A percentile compares a stretch with the other conserved stretches of the same genome.
Evolutionary conservation across 2,888 invertebrate genomes (phyloP).

Genomic region (Metallyticus violacea): DNA sequence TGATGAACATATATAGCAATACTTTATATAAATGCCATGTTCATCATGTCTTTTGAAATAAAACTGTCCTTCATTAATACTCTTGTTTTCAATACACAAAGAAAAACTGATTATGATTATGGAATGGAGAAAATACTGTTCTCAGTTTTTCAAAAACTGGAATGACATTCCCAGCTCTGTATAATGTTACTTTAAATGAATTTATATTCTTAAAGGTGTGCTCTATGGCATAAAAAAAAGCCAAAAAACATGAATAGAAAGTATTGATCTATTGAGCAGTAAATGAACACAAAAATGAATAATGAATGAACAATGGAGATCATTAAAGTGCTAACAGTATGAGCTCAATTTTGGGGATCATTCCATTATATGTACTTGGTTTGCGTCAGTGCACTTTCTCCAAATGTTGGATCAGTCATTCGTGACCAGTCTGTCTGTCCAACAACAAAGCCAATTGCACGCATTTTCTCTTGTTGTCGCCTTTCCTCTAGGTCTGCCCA

Average conservation of each 20-base stretch:
- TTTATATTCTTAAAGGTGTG: not conserved
- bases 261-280: not conserved
- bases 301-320: not conserved
- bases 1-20: not conserved
- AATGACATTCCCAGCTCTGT: not conserved
- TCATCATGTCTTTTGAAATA: not conserved
- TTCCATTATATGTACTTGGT: slow-evolving; percentile 81
- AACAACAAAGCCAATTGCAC: slow-evolving; percentile 94
- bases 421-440: slow-evolving; percentile 95
- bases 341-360: not conserved
- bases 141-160: too few relatives aligned
- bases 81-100: too few relatives aligned
- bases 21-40: not conserved
- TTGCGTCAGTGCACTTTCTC: slow-evolving; percentile 84
- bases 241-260: not conserved
- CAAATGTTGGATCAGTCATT: slow-evolving; percentile 90
- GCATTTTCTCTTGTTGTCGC: slow-evolving; percentile 86
- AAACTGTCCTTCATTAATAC: not conserved
- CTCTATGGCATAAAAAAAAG: not conserved
- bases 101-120: too few relatives aligned
- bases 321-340: not conserved
- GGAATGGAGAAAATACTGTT: too few relatives aligned
- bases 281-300: not conserved
- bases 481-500: slow-evolving; percentile 98
- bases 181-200: not conserved